These are phyloP conservation scores for Prinia subflava DNA, from an alignment of 2,113 vertebrate species.

Conservation along the genomic window DNA sequence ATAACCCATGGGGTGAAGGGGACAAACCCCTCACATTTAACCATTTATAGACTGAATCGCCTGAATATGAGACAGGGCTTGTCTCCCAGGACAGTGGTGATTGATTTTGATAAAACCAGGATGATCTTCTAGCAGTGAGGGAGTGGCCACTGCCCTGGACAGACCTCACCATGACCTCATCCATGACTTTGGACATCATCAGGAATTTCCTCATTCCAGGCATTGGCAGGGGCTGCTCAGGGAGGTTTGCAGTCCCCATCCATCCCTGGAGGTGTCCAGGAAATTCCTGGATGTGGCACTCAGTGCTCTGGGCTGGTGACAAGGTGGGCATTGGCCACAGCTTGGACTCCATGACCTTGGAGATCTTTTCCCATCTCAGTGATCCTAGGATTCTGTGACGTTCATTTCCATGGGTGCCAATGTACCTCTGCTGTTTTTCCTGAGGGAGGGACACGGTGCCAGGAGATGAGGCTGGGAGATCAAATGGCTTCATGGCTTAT, in stretches of 20 bases:
- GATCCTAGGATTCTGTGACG: not conserved
- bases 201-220: not conserved
- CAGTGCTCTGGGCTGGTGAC: not conserved
- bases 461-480: not conserved
- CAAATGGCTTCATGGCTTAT: not conserved
- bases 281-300: not conserved
- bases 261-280: not conserved
- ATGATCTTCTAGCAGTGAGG: not conserved
- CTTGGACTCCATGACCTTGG: not conserved
- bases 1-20: not conserved
- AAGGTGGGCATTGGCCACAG: accelerated
- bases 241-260: not conserved
- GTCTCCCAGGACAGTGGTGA: not conserved
- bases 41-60: not conserved
- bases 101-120: not conserved
- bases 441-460: not conserved
- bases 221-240: not conserved
- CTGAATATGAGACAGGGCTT: not conserved
- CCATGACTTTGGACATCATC: not conserved
- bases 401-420: not conserved
- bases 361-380: not conserved
- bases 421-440: not conserved
- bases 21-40: not conserved
- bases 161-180: not conserved
- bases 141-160: not conserved